Conservation (phyloP, 2,888 invertebrate species). For the Monoplex corrugatus region DNA sequence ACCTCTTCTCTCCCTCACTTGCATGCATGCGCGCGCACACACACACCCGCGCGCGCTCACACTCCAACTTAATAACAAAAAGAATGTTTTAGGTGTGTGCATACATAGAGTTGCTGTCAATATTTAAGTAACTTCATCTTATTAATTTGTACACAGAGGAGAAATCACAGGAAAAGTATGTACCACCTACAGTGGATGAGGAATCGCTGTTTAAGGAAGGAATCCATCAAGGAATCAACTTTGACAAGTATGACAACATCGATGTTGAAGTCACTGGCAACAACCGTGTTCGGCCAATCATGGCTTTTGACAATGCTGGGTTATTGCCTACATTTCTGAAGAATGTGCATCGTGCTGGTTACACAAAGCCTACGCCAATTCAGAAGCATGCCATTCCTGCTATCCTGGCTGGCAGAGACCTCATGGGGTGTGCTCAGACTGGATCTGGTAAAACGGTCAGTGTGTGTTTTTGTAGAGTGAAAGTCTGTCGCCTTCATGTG, state of each 20-base stretch:
- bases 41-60: too few species aligned
- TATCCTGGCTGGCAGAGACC: slow-evolving; percentile 89
- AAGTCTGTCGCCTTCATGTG: too few species aligned
- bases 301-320: slow-evolving; percentile 87
- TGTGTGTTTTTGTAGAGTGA: slow-evolving; percentile 33
- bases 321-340: slow-evolving; percentile 87
- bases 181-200: slow-evolving; percentile 61
- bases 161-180: slow-evolving; percentile 33
- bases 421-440: slow-evolving; percentile 99
- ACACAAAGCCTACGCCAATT: slow-evolving; percentile 92
- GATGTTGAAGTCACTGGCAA: slow-evolving; percentile 79
- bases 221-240: slow-evolving; percentile 80
- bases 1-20: too few species aligned
- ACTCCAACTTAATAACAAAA: background rate
- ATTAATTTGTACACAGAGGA: slow-evolving; percentile 31
- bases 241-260: slow-evolving; percentile 81
- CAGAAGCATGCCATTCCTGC: slow-evolving; percentile 95
- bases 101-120: slow-evolving; percentile 11
- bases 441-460: slow-evolving; percentile 97
- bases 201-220: slow-evolving; percentile 71
- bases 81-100: background rate
- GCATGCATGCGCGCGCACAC: too few species aligned
- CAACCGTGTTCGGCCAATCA: slow-evolving; percentile 68
- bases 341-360: slow-evolving; percentile 90
- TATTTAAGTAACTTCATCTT: too few species aligned